These are phyloP conservation scores for Caenorhabditis inopinata DNA, from an alignment of 1,140 invertebrate genomes.

Conservation along the genomic window DNA sequence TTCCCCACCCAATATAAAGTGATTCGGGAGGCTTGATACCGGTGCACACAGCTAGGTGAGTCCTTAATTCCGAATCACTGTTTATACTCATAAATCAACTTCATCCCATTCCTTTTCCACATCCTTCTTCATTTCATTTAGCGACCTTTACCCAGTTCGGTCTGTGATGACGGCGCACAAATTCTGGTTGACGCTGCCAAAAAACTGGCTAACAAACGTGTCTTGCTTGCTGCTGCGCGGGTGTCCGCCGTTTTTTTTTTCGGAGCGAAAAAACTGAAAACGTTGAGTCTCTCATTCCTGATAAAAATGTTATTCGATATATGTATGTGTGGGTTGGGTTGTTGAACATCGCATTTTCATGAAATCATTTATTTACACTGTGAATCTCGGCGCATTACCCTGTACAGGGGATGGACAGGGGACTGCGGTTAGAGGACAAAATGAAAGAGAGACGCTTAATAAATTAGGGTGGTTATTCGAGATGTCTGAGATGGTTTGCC, in stretches of 20 bases:
- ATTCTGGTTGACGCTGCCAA: slow-evolving; percentile 7
- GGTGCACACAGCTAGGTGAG: too few species aligned
- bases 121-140: neutral
- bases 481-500: slow-evolving; percentile 26
- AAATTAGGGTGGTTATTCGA: slow-evolving; percentile 25
- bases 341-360: neutral
- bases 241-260: neutral
- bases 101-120: neutral
- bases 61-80: too few species aligned
- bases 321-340: neutral
- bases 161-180: neutral
- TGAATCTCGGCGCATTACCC: slow-evolving; percentile 4
- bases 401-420: neutral
- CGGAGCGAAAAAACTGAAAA: slow-evolving; percentile 7
- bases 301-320: neutral
- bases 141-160: slow-evolving; percentile 19
- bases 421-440: neutral
- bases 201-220: slow-evolving; percentile 28
- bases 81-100: slow-evolving; percentile 13
- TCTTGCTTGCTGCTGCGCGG: neutral
- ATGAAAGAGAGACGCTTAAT: neutral
- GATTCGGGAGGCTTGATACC: too few species aligned
- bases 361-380: slow-evolving; percentile 19
- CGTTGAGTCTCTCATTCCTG: neutral
- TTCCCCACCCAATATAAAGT: too few species aligned